Evolutionary conservation across 2,888 invertebrate genomes (phyloP).

Genomic region (Pemphredon lugubris): DNA sequence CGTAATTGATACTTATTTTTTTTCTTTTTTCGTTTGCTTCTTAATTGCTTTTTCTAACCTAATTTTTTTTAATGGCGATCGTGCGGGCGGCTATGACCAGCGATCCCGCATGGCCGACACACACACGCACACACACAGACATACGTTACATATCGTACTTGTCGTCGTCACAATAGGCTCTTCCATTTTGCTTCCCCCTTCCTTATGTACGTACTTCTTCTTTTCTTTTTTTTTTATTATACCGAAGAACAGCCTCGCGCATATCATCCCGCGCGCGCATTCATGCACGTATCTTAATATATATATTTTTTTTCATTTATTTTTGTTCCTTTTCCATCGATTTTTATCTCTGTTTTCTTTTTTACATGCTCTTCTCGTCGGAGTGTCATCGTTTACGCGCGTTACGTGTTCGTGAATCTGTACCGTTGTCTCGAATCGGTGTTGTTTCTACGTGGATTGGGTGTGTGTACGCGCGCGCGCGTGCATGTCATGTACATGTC

Average conservation of each 20-base stretch:
- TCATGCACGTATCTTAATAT: constrained; percentile 5
- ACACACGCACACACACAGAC: too few species aligned
- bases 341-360: background rate
- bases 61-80: too few species aligned
- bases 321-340: background rate
- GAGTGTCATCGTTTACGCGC: constrained; percentile 7
- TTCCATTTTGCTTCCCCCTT: constrained; percentile 3
- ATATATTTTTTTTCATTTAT: background rate
- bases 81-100: background rate
- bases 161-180: constrained; percentile 22
- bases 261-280: constrained; percentile 1
- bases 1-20: constrained; percentile 14
- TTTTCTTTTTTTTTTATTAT: background rate
- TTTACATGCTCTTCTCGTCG: too few species aligned
- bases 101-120: background rate
- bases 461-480: constrained; percentile 13
- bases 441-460: background rate
- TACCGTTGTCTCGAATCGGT: constrained; percentile 11
- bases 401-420: constrained; percentile 16
- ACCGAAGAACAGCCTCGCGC: constrained; percentile 14
- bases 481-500: constrained; percentile 20
- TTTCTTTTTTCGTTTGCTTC: constrained; percentile 10
- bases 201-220: background rate
- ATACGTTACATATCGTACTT: constrained; percentile 8
- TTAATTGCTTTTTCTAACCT: background rate